A percentile compares a stretch with the other conserved stretches of the same genome.
phyloP scores from a whole-genome alignment of 2,888 invertebrate species.

The Agonopterix subpropinquella region DNA sequence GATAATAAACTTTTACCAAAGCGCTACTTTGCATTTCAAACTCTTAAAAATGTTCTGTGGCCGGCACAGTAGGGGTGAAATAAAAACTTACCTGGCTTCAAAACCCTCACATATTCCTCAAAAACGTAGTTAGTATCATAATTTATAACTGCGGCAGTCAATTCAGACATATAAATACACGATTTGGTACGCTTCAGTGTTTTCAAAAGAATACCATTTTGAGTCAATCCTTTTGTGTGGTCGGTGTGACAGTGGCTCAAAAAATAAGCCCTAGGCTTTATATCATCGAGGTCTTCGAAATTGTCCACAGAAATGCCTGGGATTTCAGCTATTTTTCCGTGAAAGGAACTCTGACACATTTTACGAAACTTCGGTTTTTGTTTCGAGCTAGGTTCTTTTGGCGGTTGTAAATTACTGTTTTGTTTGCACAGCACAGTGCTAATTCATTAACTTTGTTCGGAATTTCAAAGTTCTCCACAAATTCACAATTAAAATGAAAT shows the following conservation, averaged over 20 bases:
- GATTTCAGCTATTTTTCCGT: constrained; percentile 76
- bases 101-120: constrained; percentile 21
- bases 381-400: too few relatives aligned
- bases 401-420: too few relatives aligned
- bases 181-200: constrained; percentile 13
- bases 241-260: constrained; percentile 80
- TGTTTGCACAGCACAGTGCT: too few relatives aligned
- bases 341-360: constrained; percentile 64
- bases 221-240: constrained; percentile 73
- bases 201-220: constrained; percentile 9
- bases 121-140: constrained; percentile 12
- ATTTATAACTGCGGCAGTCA: constrained; percentile 29
- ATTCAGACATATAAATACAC: constrained; percentile 14
- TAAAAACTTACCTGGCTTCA: constrained; percentile 30
- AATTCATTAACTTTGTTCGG: neutral
- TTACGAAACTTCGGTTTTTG: neutral
- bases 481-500: too few relatives aligned
- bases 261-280: constrained; percentile 72
- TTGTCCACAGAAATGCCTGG: constrained; percentile 78
- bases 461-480: too few relatives aligned
- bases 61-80: too few relatives aligned
- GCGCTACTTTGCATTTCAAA: too few relatives aligned
- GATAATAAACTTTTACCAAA: too few relatives aligned
- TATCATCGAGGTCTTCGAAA: constrained; percentile 59
- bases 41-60: too few relatives aligned